These are phyloP conservation scores for Lontra canadensis DNA, from an alignment of 2,113 vertebrate genomes.

Conservation along the genomic window DNA sequence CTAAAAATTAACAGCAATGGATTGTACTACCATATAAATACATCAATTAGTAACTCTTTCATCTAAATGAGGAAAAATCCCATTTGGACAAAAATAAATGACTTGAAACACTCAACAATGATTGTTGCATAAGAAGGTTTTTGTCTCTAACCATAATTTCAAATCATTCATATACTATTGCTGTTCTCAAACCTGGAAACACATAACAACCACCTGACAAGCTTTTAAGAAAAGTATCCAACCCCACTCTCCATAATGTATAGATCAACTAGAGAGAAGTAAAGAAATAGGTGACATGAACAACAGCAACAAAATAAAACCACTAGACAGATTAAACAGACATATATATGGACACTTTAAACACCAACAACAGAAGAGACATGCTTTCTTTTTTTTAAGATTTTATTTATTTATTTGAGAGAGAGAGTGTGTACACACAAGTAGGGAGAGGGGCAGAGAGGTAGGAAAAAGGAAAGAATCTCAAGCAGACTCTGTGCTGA, in stretches of 20 bases:
- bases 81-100: not conserved
- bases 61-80: not conserved
- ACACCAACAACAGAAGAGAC: not conserved
- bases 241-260: not conserved
- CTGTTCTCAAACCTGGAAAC: not conserved
- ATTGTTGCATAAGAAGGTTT: not conserved
- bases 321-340: not conserved
- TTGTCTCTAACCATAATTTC: not conserved
- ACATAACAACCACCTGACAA: not conserved
- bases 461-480: not conserved
- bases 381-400: too few relatives aligned
- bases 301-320: not conserved
- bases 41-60: not conserved
- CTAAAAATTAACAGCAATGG: not conserved
- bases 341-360: not conserved
- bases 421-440: too few relatives aligned
- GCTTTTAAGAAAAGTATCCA: not conserved
- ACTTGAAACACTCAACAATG: not conserved
- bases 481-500: not conserved
- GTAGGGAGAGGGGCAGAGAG: too few relatives aligned
- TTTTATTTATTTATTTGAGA: too few relatives aligned
- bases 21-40: not conserved
- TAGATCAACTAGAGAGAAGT: not conserved
- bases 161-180: not conserved
- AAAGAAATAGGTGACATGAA: not conserved